phyloP scores from a whole-genome alignment of 2,888 invertebrate genomes.

The Zhengitettix transpicula region DNA sequence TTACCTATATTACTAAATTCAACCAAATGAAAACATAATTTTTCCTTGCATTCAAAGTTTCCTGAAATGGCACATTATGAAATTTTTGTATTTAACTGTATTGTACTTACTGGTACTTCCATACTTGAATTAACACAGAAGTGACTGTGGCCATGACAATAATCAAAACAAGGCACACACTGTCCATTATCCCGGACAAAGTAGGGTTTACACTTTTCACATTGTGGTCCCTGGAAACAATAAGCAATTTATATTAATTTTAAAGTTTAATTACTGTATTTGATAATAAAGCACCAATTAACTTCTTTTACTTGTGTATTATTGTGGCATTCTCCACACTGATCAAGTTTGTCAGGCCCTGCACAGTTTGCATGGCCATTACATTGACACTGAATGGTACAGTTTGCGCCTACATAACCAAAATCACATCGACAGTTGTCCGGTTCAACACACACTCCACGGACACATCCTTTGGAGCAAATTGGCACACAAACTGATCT shows the following conservation, averaged over 20 bases:
- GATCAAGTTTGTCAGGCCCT: conserved; percentile 67
- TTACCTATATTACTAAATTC: too few relatives aligned
- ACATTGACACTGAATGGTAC: conserved; percentile 85
- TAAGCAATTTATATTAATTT: neutral
- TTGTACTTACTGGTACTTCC: neutral
- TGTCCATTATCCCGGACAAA: conserved; percentile 82
- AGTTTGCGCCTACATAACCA: conserved; percentile 87
- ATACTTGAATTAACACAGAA: conserved; percentile 48
- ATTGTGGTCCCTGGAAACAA: conserved; percentile 56
- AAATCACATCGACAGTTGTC: conserved; percentile 80
- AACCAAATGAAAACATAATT: too few relatives aligned
- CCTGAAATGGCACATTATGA: too few relatives aligned
- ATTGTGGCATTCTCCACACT: conserved; percentile 72
- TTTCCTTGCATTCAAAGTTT: too few relatives aligned
- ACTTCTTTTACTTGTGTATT: conserved; percentile 57
- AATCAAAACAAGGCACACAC: conserved; percentile 75
- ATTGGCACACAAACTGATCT: conserved; percentile 50
- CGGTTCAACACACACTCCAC: conserved; percentile 69
- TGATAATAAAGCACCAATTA: neutral
- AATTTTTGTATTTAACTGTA: too few relatives aligned
- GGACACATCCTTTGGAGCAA: conserved; percentile 70
- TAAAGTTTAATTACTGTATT: neutral
- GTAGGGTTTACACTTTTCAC: conserved; percentile 75
- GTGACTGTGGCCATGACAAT: conserved; percentile 77
- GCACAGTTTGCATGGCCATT: conserved; percentile 87